A percentile compares a stretch with the other conserved stretches of the same genome.
Evolutionary conservation across 2,888 invertebrate genomes (phyloP).

Genomic region (Xanthia icteritia): DNA sequence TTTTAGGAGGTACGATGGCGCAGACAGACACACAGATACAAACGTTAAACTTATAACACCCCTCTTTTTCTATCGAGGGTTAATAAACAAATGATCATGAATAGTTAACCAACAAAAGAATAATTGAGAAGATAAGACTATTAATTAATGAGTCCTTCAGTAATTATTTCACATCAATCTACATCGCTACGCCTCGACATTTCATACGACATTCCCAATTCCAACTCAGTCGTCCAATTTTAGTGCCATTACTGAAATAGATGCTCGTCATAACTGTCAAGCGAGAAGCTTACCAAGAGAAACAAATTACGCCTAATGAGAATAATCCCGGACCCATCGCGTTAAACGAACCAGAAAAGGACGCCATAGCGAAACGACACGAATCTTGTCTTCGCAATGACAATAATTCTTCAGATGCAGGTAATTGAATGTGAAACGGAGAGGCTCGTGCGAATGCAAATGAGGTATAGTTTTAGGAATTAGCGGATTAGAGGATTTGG

Average conservation of each 20-base stretch:
- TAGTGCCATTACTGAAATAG: constrained; percentile 59
- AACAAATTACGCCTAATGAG: constrained; percentile 77
- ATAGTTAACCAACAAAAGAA: neutral
- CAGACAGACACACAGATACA: no score
- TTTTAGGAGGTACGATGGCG: no score
- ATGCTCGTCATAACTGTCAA: constrained; percentile 68
- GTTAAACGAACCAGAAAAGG: constrained; percentile 75
- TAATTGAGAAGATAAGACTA: neutral
- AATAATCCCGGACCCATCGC: constrained; percentile 72
- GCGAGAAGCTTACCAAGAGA: constrained; percentile 63
- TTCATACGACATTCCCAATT: constrained; percentile 34
- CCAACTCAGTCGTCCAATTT: constrained; percentile 41
- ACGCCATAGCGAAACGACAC: constrained; percentile 65
- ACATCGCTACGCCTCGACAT: constrained; percentile 12
- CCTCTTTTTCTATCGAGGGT: no score
- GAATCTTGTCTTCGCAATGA: constrained; percentile 71
- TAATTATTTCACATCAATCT: constrained; percentile 10
- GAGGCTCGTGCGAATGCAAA: constrained; percentile 42
- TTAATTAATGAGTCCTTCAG: neutral
- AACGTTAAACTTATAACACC: no score
- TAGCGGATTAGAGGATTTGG: constrained; percentile 35
- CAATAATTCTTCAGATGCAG: constrained; percentile 68
- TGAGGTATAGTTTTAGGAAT: constrained; percentile 48
- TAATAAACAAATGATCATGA: neutral
- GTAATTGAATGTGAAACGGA: constrained; percentile 66